These are phyloP conservation scores for Alces alces DNA, from an alignment of 2,113 vertebrate species.

Conservation along the genomic window DNA sequence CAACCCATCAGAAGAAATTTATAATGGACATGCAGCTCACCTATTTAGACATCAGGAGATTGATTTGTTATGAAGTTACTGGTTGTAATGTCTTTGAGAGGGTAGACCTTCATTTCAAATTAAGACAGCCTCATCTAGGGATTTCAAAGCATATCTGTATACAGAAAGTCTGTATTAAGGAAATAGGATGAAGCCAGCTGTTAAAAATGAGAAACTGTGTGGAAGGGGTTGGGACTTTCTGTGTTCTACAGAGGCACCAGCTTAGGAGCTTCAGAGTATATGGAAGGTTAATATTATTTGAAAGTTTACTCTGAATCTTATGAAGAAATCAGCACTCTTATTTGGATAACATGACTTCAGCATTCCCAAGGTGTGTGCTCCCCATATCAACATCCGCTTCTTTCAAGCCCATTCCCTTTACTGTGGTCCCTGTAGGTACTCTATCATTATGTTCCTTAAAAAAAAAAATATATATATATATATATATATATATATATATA, in stretches of 20 bases:
- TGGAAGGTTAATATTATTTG: not conserved
- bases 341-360: not conserved
- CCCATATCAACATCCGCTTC: not conserved
- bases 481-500: not conserved
- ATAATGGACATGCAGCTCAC: conserved; percentile 38
- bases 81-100: conserved; percentile 18
- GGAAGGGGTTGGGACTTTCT: not conserved
- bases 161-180: conserved; percentile 14
- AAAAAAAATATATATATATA: not conserved
- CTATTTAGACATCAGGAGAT: conserved; percentile 29
- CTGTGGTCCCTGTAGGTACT: not conserved
- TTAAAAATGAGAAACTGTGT: not conserved
- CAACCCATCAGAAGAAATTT: conserved; percentile 43
- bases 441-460: not conserved
- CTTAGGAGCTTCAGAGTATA: not conserved
- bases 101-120: conserved; percentile 28
- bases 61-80: conserved; percentile 50
- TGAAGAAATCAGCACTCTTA: not conserved
- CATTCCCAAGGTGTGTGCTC: not conserved
- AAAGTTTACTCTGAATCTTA: not conserved
- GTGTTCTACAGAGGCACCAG: not conserved
- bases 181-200: not conserved
- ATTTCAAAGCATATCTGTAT: not conserved
- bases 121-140: not conserved
- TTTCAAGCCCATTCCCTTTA: not conserved